Evolutionary conservation across 2,797 vertebrate genomes (phyloP).

Genomic region (Setipinna tenuifilis): DNA sequence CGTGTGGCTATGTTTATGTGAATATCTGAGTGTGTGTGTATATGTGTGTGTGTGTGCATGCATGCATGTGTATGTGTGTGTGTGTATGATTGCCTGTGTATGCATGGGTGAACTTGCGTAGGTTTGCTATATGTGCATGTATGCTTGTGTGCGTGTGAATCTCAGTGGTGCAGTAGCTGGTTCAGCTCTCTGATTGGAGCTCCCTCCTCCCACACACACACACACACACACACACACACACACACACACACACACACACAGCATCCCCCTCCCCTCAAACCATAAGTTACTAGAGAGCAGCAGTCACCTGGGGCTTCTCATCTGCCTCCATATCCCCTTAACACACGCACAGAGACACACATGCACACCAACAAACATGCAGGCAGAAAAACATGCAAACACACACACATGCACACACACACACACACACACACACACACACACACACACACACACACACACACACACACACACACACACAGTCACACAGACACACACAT

Average conservation of each 20-base stretch:
- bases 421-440: background rate
- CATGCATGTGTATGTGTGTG: constrained; percentile 30
- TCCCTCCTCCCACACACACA: background rate
- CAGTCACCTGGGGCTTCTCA: too few relatives aligned
- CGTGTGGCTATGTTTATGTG: too few relatives aligned
- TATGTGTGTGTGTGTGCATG: background rate
- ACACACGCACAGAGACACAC: too few relatives aligned
- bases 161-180: background rate
- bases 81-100: background rate
- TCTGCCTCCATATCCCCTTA: too few relatives aligned
- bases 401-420: background rate
- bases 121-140: background rate
- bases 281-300: too few relatives aligned
- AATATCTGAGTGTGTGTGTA: too few relatives aligned
- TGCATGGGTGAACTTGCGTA: background rate
- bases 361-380: too few relatives aligned
- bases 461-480: background rate
- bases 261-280: too few relatives aligned
- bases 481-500: too few relatives aligned
- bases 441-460: background rate
- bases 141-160: background rate
- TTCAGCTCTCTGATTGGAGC: background rate
- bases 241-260: background rate
- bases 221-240: too few relatives aligned
- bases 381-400: too few relatives aligned